Evolutionary conservation across 37 sponge, comb jelly and placozoan species (phyloP).

Genomic region (Ephydatia muelleri): DNA sequence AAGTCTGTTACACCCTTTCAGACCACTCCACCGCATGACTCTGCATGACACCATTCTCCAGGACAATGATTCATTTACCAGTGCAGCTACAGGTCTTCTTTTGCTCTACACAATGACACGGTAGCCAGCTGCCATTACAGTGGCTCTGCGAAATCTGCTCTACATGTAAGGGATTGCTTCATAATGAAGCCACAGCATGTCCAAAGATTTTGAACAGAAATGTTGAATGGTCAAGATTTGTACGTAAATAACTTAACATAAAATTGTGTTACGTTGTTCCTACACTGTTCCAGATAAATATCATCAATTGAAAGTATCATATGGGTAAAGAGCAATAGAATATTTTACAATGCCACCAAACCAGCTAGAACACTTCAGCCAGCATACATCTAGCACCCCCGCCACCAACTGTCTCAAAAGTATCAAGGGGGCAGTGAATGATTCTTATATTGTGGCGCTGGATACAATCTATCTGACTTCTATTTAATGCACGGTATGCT

Average conservation of each 20-base stretch:
- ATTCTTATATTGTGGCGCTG: constrained; percentile 2
- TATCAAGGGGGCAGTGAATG: constrained; percentile 37
- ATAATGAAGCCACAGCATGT: background rate
- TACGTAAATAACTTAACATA: too few relatives aligned
- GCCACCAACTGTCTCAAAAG: constrained; percentile 74
- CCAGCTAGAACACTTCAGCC: constrained; percentile 58
- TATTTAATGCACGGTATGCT: constrained; percentile 43
- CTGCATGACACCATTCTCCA: too few relatives aligned
- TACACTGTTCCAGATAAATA: background rate
- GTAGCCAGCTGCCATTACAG: too few relatives aligned
- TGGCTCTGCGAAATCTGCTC: too few relatives aligned
- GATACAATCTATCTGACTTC: constrained; percentile 6
- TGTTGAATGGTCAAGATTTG: too few relatives aligned
- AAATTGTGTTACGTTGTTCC: too few relatives aligned
- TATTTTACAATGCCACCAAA: background rate
- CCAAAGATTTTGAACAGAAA: background rate
- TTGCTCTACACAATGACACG: too few relatives aligned
- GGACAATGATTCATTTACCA: too few relatives aligned
- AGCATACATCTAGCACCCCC: constrained; percentile 87
- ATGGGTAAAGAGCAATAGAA: background rate
- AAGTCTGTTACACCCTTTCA: too few relatives aligned
- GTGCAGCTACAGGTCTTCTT: too few relatives aligned
- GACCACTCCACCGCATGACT: too few relatives aligned
- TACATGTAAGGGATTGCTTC: background rate
- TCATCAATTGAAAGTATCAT: background rate